A percentile compares a stretch with the other conserved stretches of the same genome.
These are phyloP conservation scores for Philhelius pedissequus DNA, from an alignment of 2,888 invertebrate species.

Conservation along the genomic window DNA sequence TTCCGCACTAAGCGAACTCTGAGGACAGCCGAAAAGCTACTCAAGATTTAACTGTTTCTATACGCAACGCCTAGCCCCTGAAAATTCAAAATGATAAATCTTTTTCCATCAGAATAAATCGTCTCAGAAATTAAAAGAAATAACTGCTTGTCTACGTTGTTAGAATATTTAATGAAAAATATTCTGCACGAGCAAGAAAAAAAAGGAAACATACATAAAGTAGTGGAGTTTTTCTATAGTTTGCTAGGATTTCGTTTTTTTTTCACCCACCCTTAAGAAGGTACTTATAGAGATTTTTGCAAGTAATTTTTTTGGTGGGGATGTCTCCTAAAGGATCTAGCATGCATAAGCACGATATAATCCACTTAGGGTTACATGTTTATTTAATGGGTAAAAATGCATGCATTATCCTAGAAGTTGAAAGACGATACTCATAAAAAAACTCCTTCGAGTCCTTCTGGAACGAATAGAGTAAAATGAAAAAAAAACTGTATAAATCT, in stretches of 20 bases:
- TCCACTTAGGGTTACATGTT: conserved; percentile 59
- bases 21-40: conserved; percentile 14
- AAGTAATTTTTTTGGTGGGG: conserved; percentile 3
- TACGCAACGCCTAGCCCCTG: background rate
- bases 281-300: background rate
- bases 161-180: conserved; percentile 29
- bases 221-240: background rate
- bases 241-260: background rate
- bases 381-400: conserved; percentile 61
- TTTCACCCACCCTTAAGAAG: background rate
- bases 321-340: conserved; percentile 1
- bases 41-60: background rate
- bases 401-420: conserved; percentile 29
- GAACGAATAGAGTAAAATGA: too few species aligned
- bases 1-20: background rate
- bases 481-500: conserved; percentile 11
- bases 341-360: conserved; percentile 45
- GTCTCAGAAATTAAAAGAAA: conserved; percentile 55
- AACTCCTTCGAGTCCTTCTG: background rate
- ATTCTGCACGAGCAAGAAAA: background rate
- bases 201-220: background rate
- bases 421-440: background rate
- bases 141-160: conserved; percentile 44
- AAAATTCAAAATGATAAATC: conserved; percentile 40
- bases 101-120: conserved; percentile 54